Conservation (phyloP, 2,113 vertebrate species). For the Sinocyclocheilus grahami region DNA sequence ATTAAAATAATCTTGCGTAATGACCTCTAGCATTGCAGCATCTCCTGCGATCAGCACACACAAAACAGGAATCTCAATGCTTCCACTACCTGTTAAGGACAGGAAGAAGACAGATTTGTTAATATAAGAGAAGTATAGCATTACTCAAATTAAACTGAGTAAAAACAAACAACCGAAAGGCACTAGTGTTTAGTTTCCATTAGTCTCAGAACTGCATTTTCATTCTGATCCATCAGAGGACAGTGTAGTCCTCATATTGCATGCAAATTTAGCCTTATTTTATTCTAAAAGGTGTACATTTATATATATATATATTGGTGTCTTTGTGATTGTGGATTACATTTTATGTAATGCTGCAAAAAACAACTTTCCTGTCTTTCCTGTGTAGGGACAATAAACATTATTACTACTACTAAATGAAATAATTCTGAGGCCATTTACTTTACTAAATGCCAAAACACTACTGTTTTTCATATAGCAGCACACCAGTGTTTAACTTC, state of each 20-base stretch:
- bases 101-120: neutral
- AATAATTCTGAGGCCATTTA: neutral
- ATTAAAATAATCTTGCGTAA: slow-evolving; percentile 21
- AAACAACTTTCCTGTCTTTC: neutral
- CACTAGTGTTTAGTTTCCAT: neutral
- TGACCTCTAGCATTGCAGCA: slow-evolving; percentile 78
- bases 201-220: neutral
- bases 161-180: neutral
- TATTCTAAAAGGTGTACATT: no score
- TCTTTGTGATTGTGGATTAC: neutral
- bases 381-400: neutral
- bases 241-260: neutral
- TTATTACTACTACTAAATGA: neutral
- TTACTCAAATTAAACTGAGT: neutral
- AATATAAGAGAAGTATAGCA: neutral
- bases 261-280: no score
- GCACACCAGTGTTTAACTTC: neutral
- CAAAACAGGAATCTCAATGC: slow-evolving; percentile 86
- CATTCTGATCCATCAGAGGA: neutral
- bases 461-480: neutral
- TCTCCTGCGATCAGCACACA: slow-evolving; percentile 83
- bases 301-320: neutral
- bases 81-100: slow-evolving; percentile 76
- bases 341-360: neutral
- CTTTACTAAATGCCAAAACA: neutral